These are phyloP conservation scores for Latrodectus geometricus DNA, from an alignment of 1,140 invertebrate species.

Conservation along the genomic window DNA sequence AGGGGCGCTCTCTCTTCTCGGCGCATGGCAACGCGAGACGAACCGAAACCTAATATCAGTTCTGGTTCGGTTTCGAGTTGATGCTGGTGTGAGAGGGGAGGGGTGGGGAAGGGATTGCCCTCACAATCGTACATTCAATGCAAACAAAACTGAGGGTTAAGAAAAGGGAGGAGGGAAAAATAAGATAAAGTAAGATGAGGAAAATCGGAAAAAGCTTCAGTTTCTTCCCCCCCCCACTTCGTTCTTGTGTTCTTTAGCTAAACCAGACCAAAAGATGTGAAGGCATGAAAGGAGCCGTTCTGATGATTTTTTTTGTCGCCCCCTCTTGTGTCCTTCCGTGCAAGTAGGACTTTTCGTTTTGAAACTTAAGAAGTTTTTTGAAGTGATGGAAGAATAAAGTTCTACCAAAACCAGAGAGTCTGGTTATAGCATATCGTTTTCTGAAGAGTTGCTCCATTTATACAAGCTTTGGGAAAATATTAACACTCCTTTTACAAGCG, in stretches of 20 bases:
- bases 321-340: not conserved
- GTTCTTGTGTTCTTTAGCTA: not conserved
- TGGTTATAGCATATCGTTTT: conserved; percentile 38
- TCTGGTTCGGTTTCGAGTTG: conserved; percentile 44
- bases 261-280: conserved; percentile 1
- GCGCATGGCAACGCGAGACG: conserved; percentile 54
- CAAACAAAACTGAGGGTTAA: conserved; percentile 62
- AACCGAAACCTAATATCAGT: conserved; percentile 53
- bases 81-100: not conserved
- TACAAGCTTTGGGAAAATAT: conserved; percentile 15
- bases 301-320: conserved; percentile 2
- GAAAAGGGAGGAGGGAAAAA: conserved; percentile 30
- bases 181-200: conserved; percentile 9
- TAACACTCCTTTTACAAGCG: not conserved
- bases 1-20: not conserved
- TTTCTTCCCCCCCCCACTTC: not conserved
- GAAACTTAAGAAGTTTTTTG: conserved; percentile 61
- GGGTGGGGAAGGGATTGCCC: not conserved
- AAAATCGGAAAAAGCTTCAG: conserved; percentile 51
- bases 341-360: conserved; percentile 22
- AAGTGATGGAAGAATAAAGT: conserved; percentile 44
- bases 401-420: conserved; percentile 32
- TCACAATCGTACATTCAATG: conserved; percentile 62
- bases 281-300: conserved; percentile 21
- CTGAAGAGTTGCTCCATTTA: conserved; percentile 52